Base-by-base conservation (phyloP, 2,888 invertebrate species). In the Chymomyza fuscimana region DNA sequence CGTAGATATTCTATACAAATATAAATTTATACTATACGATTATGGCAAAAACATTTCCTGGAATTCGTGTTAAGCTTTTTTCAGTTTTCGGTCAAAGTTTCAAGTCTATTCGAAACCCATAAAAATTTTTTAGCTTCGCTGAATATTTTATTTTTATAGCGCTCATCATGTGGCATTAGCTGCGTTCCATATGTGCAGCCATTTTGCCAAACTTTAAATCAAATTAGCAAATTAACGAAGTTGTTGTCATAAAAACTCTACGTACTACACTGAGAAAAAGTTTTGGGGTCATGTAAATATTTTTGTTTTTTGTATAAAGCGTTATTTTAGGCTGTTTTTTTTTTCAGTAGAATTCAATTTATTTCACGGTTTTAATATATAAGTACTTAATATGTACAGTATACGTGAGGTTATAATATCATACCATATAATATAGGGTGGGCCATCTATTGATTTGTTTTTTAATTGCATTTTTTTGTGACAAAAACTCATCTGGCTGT, bases 201-300 rank as follows among this genome's bases (percentile, higher is more conserved):
- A 61, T 58, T 19, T 19, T 19, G 58, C 5, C 5, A 56, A 50
- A 32, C 40, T 3, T 50, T 74, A 82, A 82, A 73, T 50, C 86
- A 86, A 86, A 86, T 86, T 86, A 85, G 87, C 81, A 89, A 85
- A 88, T 85, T 88, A 85, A 88, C 86, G 69, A 80, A 76, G 81
- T 86, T 87, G 87, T 87, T 87, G 86, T 77, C 86, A 82, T 85
- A 87, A 87, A 88, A 77, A 73, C 67, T 59, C 16, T 59, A 12
- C 6, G n/a, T n/a, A 25, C 32, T 36, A 32, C 29, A 62, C 50
- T 22, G 19, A 61, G 36, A 6, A 9, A 32, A 36, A 36, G 1
- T 36, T 16, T 52, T 25, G 2, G 25, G 25, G 25, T 32, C 7
- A 32, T 7, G 0, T 7, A 7, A 32, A 32, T 32, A 32, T 1